Percentiles rank a stretch among this genome's conserved stretches.
phyloP scores from a whole-genome alignment of 2,113 vertebrate genomes.

The Trachemys scripta region DNA sequence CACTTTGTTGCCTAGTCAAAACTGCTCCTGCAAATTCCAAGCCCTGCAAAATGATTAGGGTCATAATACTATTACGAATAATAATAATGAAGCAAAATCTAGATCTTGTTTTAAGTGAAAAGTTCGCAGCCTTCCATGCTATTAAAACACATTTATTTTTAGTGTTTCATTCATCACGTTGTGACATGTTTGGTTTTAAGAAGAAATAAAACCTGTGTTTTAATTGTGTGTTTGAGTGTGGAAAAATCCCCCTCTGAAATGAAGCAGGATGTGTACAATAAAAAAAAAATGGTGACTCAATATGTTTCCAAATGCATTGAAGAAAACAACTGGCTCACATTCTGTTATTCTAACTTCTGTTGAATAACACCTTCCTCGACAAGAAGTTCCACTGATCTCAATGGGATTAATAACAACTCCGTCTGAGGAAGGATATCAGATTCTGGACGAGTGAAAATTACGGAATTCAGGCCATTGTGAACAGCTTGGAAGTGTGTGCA shows the following conservation, averaged over 20 bases:
- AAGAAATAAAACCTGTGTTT: constrained; percentile 54
- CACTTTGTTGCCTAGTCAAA: constrained; percentile 25
- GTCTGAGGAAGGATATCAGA: fast-evolving
- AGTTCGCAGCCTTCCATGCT: constrained; percentile 16
- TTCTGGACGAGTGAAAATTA: fast-evolving
- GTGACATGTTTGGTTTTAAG: constrained; percentile 63
- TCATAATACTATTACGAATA: not conserved
- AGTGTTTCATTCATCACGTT: constrained; percentile 68
- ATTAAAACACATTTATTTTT: constrained; percentile 73
- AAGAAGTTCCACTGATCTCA: not conserved
- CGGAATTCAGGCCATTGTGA: fast-evolving
- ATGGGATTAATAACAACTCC: not conserved
- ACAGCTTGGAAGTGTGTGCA: not conserved
- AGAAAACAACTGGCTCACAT: not conserved
- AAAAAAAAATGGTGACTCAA: not conserved
- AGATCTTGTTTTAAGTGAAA: constrained; percentile 59
- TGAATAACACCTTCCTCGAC: not conserved
- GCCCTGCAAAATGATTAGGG: constrained; percentile 11
- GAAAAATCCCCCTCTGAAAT: not conserved
- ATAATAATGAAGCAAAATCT: constrained; percentile 65
- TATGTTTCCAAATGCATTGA: not conserved
- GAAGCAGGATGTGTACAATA: not conserved
- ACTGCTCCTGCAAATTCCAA: constrained; percentile 4
- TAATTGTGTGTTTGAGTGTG: constrained; percentile 35
- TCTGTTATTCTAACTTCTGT: not conserved